A percentile compares a stretch with the other conserved stretches of the same genome.
Evolutionary conservation across 2,113 vertebrate genomes (phyloP).

Genomic region (Tragelaphus buxtoni): DNA sequence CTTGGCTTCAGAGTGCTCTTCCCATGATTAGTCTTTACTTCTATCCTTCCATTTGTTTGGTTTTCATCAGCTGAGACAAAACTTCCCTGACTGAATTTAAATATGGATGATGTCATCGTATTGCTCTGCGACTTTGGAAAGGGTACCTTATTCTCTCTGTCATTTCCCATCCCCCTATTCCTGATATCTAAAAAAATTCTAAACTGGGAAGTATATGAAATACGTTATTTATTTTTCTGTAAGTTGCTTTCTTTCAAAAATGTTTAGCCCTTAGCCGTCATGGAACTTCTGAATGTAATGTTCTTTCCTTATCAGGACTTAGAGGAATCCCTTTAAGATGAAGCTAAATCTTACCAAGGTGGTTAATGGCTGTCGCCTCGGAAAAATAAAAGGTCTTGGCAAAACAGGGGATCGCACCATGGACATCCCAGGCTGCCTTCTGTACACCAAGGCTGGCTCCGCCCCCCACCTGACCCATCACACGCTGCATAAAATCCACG

Average conservation of each 20-base stretch:
- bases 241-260: constrained; percentile 16
- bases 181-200: neutral
- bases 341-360: constrained; percentile 85
- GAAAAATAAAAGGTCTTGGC: constrained; percentile 84
- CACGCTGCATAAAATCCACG: constrained; percentile 82
- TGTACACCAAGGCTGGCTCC: constrained; percentile 90
- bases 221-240: neutral
- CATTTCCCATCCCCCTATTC: neutral
- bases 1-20: neutral
- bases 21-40: neutral
- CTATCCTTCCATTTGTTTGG: neutral
- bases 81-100: neutral
- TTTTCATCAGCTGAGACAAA: constrained; percentile 2
- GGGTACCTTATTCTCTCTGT: neutral
- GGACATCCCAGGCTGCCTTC: constrained; percentile 90
- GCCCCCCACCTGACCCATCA: constrained; percentile 93
- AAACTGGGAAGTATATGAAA: neutral
- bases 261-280: neutral
- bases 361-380: constrained; percentile 85
- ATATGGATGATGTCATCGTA: neutral
- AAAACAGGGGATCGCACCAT: constrained; percentile 77
- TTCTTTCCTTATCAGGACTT: constrained; percentile 22
- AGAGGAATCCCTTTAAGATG: constrained; percentile 75
- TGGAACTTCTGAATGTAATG: neutral
- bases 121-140: neutral